Evolutionary conservation across 2,113 vertebrate genomes (phyloP).

Genomic region (Larimichthys crocea): DNA sequence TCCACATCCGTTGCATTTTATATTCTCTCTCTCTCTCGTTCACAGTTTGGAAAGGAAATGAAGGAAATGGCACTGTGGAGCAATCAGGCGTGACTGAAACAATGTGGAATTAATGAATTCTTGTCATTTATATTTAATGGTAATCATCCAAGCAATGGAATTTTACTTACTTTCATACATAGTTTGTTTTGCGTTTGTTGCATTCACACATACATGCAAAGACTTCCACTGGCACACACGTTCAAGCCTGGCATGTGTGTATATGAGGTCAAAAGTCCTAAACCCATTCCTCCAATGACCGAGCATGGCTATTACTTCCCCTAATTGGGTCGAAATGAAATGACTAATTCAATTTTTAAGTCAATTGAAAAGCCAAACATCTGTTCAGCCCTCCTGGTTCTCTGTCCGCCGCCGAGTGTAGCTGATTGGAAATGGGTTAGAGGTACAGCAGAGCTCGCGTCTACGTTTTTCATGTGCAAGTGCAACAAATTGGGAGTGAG

Average conservation of each 20-base stretch:
- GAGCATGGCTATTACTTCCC: constrained; percentile 5
- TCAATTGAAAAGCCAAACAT: background rate
- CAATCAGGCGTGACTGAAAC: constrained; percentile 27
- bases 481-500: background rate
- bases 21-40: constrained; percentile 3
- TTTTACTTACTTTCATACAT: constrained; percentile 12
- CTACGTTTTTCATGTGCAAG: background rate
- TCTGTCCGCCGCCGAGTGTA: background rate
- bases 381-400: too few species aligned
- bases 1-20: constrained; percentile 24
- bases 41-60: background rate
- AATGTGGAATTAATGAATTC: constrained; percentile 8
- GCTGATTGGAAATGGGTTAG: background rate
- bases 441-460: background rate
- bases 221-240: background rate
- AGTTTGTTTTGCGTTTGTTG: background rate
- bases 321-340: constrained; percentile 37
- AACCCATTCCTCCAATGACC: background rate
- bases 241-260: background rate
- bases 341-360: constrained; percentile 27
- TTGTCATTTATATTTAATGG: constrained; percentile 22
- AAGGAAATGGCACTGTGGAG: background rate
- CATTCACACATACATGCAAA: too few species aligned
- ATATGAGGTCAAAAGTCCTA: background rate
- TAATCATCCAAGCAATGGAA: background rate